Base-by-base conservation (phyloP, 2,797 vertebrate species). In the Hephaestus fuliginosus region DNA sequence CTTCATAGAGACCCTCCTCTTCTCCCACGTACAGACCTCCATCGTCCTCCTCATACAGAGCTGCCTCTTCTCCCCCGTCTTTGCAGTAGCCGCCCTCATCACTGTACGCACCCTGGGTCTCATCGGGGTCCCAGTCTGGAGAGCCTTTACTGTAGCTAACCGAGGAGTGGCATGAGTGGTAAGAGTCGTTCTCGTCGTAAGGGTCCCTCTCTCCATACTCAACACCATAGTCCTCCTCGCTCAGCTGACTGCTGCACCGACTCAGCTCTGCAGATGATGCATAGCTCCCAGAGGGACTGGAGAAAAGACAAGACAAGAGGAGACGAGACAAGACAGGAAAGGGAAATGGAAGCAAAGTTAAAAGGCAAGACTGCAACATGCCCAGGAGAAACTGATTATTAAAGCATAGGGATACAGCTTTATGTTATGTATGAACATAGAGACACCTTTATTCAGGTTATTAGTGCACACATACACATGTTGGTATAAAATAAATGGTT, bases 141-240 rank as follows among this genome's bases (percentile, higher is more conserved):
- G 98, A 98, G 85, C 97, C 98, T 91, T 98, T 98, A 84, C 90
- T 97, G 92, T 96, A 98, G 94, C 98, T 98, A 74, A 99, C 98
- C 0, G 98, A 99, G 73, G 98, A 99, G 91, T 99, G 98, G 93
- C 98, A 99, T 78, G 98, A 99, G 92, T 99, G 98, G 92, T 99
- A 99, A 18, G 97, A 99, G 79, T 99, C 98, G 17, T 98, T 95
- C 78, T 99, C 98, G 0, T 97, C 97, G 0, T 98, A 98, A 30
- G 97, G 93, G 88, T 98, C 98, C 0, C 97, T 96, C 85, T 94
- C 94, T 7, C 94, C 94, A 0, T 98, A 96, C 48, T 94, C 97
- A 0, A 93, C 96, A 7, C 95, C 96, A 0, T 98, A 98, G 90
- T 98, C 98, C 82, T 99, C 98, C 86, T 99, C 98, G 0, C 98